These are phyloP conservation scores for Athrips mouffetella DNA, from an alignment of 2,888 invertebrate species.

Conservation along the genomic window DNA sequence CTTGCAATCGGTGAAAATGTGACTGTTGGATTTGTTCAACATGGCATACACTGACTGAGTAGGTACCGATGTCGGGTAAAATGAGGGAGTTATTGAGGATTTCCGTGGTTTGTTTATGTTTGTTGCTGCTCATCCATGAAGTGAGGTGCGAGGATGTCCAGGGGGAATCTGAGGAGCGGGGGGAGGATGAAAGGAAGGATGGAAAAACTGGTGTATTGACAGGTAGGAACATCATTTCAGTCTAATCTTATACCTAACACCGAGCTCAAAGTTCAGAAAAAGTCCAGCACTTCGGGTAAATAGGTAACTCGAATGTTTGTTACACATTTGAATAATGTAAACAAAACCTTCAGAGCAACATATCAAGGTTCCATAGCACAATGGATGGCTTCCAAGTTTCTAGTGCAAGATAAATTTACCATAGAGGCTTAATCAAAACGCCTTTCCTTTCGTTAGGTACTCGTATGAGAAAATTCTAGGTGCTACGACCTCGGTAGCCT, in stretches of 20 bases:
- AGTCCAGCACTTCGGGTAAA: too few relatives aligned
- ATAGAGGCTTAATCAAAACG: not conserved
- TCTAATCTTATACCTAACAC: not conserved
- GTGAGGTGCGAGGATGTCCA: slow-evolving; percentile 53
- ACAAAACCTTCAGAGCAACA: not conserved
- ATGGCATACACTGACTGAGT: slow-evolving; percentile 53
- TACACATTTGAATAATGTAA: not conserved
- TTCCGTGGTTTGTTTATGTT: slow-evolving; percentile 60
- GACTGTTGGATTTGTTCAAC: slow-evolving; percentile 58
- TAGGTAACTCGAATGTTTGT: not conserved
- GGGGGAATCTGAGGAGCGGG: slow-evolving; percentile 38
- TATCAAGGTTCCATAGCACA: too few relatives aligned
- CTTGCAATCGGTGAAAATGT: slow-evolving; percentile 66
- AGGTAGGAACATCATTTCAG: slow-evolving; percentile 52
- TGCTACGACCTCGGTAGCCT: not conserved
- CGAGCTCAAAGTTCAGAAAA: not conserved
- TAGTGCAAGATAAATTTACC: too few relatives aligned
- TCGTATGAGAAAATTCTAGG: slow-evolving; percentile 3
- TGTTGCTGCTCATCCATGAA: slow-evolving; percentile 51
- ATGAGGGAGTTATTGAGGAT: slow-evolving; percentile 67
- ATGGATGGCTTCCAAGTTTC: too few relatives aligned
- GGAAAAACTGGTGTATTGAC: slow-evolving; percentile 45
- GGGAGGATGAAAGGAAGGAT: slow-evolving; percentile 53
- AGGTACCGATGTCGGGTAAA: slow-evolving; percentile 48
- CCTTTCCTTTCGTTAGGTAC: not conserved